Conservation (phyloP, 2,113 vertebrate genomes). For the Myrmecobius fasciatus region DNA sequence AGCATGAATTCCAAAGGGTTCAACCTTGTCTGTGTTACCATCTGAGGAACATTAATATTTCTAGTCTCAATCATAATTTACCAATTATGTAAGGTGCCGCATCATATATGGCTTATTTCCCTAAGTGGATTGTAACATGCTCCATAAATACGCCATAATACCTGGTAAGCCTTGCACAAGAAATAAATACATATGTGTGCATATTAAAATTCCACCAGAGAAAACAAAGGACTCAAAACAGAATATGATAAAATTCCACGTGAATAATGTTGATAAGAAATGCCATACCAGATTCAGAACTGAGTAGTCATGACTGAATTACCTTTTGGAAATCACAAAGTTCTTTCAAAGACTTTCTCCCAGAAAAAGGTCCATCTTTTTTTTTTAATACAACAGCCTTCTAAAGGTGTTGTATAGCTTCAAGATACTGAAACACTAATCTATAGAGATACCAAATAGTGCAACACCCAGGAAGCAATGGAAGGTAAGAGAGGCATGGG, state of each 20-base stretch:
- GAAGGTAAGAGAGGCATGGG: background rate
- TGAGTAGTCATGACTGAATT: background rate
- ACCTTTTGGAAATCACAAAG: background rate
- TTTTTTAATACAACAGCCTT: background rate
- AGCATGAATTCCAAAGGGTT: fast-evolving
- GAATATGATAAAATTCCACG: background rate
- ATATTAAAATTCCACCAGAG: background rate
- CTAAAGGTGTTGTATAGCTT: background rate
- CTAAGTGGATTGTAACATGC: background rate
- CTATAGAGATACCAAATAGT: background rate
- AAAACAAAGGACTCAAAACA: background rate
- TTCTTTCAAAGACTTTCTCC: background rate
- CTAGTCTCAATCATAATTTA: background rate
- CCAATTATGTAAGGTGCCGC: too few relatives aligned
- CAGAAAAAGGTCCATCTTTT: background rate
- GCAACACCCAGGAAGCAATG: background rate
- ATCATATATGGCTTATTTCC: background rate
- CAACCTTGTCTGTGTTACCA: background rate
- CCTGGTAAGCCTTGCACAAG: background rate
- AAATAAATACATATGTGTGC: background rate
- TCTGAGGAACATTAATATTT: background rate
- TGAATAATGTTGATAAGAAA: background rate
- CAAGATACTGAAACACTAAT: background rate
- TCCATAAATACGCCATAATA: background rate
- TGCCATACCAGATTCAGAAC: background rate